These are phyloP conservation scores for Hoplias malabaricus DNA, from an alignment of 2,113 vertebrate genomes.

Conservation along the genomic window DNA sequence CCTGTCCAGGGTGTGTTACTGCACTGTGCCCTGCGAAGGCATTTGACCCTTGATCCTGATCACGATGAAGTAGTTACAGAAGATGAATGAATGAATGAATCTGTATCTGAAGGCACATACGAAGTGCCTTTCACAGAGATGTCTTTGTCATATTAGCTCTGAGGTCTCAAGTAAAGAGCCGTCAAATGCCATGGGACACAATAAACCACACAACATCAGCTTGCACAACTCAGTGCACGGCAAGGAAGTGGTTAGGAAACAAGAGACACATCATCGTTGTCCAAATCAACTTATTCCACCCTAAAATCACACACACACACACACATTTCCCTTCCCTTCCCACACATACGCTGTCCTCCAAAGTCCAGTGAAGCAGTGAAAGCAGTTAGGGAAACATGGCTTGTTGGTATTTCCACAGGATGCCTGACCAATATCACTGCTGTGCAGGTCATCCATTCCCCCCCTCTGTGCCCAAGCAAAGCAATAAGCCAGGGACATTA, in stretches of 20 bases:
- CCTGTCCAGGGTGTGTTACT: no score
- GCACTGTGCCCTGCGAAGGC: no score
- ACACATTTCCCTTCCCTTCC: neutral
- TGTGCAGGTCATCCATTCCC: neutral
- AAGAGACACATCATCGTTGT: neutral
- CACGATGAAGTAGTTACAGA: no score
- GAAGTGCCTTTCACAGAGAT: neutral
- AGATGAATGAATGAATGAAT: no score
- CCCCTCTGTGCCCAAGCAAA: neutral
- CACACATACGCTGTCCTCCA: neutral
- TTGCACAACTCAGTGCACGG: neutral
- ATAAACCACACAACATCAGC: neutral
- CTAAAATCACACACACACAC: neutral
- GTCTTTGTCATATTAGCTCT: neutral
- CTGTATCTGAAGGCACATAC: neutral
- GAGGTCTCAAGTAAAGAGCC: neutral
- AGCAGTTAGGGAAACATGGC: conserved; percentile 5
- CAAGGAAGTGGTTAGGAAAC: conserved; percentile 7
- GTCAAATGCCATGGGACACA: neutral
- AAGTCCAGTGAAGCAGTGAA: neutral
- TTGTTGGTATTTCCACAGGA: conserved; percentile 47
- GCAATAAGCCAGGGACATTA: neutral
- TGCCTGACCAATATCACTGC: neutral
- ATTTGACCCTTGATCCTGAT: no score
- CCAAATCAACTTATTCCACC: neutral